Percentiles rank a stretch among this genome's conserved stretches.
These are phyloP conservation scores for Cylloceria caligata DNA, from an alignment of 2,888 invertebrate genomes.

Conservation along the genomic window DNA sequence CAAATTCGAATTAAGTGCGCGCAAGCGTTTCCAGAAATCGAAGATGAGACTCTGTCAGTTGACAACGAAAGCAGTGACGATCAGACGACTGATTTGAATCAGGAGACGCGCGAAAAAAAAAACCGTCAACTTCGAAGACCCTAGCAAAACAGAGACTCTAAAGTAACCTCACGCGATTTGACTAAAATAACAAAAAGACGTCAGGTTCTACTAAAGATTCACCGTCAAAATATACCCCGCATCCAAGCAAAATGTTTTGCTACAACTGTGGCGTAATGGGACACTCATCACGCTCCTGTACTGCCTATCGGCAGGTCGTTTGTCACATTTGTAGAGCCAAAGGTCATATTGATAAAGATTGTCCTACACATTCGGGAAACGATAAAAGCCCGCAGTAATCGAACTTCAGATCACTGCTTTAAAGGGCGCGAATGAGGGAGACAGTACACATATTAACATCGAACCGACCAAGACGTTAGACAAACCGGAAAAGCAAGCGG, in stretches of 20 bases:
- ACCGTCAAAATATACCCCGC: background rate
- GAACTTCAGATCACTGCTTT: slow-evolving; percentile 14
- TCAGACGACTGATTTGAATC: background rate
- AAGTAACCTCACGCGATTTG: slow-evolving; percentile 7
- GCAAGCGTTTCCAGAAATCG: too few species aligned
- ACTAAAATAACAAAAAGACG: slow-evolving; percentile 1
- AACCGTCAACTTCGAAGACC: slow-evolving; percentile 9
- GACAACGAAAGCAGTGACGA: too few species aligned
- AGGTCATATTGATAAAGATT: slow-evolving; percentile 40
- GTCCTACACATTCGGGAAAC: slow-evolving; percentile 46
- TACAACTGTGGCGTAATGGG: slow-evolving; percentile 39
- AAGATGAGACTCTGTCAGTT: too few species aligned
- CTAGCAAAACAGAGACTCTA: slow-evolving; percentile 37
- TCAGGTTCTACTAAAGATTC: background rate
- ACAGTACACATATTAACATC: background rate
- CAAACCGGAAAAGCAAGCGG: too few species aligned
- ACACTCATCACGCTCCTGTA: slow-evolving; percentile 34
- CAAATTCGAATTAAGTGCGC: too few species aligned
- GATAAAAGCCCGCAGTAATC: slow-evolving; percentile 20
- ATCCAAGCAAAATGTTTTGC: slow-evolving; percentile 30
- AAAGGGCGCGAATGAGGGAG: slow-evolving; percentile 16
- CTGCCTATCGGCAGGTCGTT: slow-evolving; percentile 34
- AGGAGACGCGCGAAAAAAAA: background rate
- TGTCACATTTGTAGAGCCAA: slow-evolving; percentile 2
- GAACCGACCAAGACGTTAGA: too few species aligned